Evolutionary conservation across 2,797 vertebrate species (phyloP).

Genomic region (Prionace glauca): DNA sequence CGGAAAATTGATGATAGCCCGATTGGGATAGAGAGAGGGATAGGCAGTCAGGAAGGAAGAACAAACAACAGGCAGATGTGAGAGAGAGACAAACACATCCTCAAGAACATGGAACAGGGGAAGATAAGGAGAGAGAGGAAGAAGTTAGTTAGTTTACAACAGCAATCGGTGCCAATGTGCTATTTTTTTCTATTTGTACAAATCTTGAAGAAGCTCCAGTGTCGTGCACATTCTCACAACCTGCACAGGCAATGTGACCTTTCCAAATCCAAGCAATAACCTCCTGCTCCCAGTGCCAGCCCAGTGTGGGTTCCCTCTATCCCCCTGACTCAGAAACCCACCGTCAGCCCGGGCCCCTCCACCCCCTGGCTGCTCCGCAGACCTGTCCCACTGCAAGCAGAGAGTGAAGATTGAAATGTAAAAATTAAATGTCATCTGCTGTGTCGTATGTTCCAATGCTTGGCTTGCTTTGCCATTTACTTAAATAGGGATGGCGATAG

Average conservation of each 20-base stretch:
- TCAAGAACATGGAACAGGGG: not conserved
- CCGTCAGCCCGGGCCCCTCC: too few relatives aligned
- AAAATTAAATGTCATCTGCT: not conserved
- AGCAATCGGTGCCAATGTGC: not conserved
- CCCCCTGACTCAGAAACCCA: not conserved
- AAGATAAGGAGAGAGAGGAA: not conserved
- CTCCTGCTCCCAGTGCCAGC: not conserved
- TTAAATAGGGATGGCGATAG: slow-evolving; percentile 52
- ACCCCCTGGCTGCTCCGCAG: not conserved
- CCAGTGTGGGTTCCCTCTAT: not conserved
- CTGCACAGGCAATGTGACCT: not conserved
- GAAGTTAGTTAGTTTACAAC: not conserved
- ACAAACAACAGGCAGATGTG: not conserved
- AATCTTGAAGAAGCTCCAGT: not conserved
- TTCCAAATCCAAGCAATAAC: not conserved
- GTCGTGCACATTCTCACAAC: not conserved
- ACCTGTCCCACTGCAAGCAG: not conserved
- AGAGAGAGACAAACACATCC: not conserved
- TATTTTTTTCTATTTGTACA: not conserved
- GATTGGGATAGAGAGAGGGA: not conserved
- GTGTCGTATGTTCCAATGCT: slow-evolving; percentile 39
- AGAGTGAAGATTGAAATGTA: not conserved
- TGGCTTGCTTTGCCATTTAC: slow-evolving; percentile 53
- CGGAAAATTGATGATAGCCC: not conserved
- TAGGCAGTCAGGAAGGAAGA: not conserved